These are phyloP conservation scores for Falco concolor DNA, from an alignment of 2,797 vertebrate genomes.

Conservation along the genomic window DNA sequence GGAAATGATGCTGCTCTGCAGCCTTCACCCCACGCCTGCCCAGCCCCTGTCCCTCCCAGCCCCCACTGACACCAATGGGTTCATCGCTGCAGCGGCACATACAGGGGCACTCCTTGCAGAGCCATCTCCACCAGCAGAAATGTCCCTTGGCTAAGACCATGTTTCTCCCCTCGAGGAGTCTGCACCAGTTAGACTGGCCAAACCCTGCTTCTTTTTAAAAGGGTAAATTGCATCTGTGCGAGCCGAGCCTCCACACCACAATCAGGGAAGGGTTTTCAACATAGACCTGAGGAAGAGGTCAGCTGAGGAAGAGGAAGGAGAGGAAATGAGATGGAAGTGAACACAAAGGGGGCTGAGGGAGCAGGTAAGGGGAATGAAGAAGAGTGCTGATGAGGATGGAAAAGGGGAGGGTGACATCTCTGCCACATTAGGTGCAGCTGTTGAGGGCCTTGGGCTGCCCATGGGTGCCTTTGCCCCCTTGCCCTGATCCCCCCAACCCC, in stretches of 20 bases:
- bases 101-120: neutral
- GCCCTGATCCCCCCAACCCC: neutral
- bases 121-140: neutral
- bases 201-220: neutral
- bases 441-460: neutral
- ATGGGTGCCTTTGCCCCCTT: neutral
- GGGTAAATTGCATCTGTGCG: neutral
- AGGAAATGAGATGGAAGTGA: neutral
- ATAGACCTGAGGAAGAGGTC: neutral
- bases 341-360: accelerated
- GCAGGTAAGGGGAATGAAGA: neutral
- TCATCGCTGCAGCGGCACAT: accelerated
- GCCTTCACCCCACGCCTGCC: accelerated
- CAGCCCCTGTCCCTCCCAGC: neutral
- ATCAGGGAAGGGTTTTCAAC: neutral
- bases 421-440: neutral
- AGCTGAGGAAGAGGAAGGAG: neutral
- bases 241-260: neutral
- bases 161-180: accelerated
- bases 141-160: neutral
- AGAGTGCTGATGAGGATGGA: neutral
- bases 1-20: neutral
- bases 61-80: neutral
- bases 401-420: neutral
- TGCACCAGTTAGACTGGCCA: neutral